Evolutionary conservation across 2,113 vertebrate genomes (phyloP).

Genomic region (Pseudorectes ferrugineus): DNA sequence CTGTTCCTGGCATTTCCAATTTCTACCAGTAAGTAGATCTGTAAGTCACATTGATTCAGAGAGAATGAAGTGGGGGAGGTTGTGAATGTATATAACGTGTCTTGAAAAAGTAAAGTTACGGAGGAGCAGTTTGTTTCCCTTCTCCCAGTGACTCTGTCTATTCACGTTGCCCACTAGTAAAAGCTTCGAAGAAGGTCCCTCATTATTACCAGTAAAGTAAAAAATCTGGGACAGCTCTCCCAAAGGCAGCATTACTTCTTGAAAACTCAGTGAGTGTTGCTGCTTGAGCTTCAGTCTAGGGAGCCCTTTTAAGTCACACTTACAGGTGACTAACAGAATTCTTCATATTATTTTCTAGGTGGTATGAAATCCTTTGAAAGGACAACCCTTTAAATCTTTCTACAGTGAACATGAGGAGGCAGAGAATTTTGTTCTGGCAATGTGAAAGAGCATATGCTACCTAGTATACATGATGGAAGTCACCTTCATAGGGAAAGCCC

Average conservation of each 20-base stretch:
- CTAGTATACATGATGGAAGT: neutral
- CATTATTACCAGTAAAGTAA: neutral
- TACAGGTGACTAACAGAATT: neutral
- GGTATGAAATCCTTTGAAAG: neutral
- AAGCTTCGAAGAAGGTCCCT: neutral
- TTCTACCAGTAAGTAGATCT: neutral
- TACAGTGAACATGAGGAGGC: neutral
- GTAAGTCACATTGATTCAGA: neutral
- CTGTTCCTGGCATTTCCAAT: neutral
- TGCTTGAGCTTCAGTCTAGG: neutral
- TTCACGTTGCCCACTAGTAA: neutral
- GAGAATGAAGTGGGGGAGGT: neutral
- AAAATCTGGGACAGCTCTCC: neutral
- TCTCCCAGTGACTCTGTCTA: neutral
- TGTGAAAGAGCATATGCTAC: neutral
- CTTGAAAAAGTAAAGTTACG: neutral
- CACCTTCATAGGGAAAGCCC: neutral
- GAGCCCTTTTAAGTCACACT: neutral
- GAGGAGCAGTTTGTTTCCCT: neutral
- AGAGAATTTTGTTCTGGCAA: neutral
- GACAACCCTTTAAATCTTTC: neutral
- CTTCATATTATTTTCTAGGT: neutral
- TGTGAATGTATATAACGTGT: neutral
- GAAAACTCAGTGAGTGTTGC: neutral
- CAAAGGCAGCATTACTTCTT: neutral